Base-by-base conservation (phyloP, 2,888 invertebrate genomes). In the Apodemia mormo region DNA sequence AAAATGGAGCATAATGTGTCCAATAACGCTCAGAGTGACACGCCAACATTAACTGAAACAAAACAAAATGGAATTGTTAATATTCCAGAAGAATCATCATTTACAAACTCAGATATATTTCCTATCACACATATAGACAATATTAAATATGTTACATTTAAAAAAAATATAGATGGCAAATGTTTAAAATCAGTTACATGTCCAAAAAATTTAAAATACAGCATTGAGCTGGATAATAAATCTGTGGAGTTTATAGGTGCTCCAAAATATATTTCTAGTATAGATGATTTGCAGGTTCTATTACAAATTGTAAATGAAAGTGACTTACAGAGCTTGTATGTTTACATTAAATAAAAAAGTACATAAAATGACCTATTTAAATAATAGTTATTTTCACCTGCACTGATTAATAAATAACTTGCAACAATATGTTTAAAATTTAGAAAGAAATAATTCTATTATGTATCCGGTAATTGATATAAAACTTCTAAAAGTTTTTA, bases 251-350 rank as follows among this genome's bases (percentile, higher is more conserved):
- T 94, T 75, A 77, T 93, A 72, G 94, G 93, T 72, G 94, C 94
- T 71, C 94, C 94, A n/a, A 89, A 89, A 78, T 85, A 82, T 78
- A 88, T 94, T 75, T 85, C 88, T 72, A 90, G 85, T 79, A 80
- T 90, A 81, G 92, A 90, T 76, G 94, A 94, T 77, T 82, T 94
- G 76, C 80, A 89, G 84, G 91, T 94, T 74, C 81, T 94, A 73
- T 83, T 94, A 77, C 90, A 94, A 82, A 94, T 94, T 79, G 93
- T 94, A 69, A 87, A 94, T 79, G 93, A 93, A 76, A 90, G 86
- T 80, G 85, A 88, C 78, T 79, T 91, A 71, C 82, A 84, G 73
- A 90, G 87, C 83, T 83, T 89, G 72, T 88, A 93, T 88, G 87
- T 93, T 69, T 81, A 86, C 75, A 85, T 89, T 78, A 88, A 82